Conservation (phyloP, 1,140 invertebrate genomes). For the Drosophila nannoptera region DNA sequence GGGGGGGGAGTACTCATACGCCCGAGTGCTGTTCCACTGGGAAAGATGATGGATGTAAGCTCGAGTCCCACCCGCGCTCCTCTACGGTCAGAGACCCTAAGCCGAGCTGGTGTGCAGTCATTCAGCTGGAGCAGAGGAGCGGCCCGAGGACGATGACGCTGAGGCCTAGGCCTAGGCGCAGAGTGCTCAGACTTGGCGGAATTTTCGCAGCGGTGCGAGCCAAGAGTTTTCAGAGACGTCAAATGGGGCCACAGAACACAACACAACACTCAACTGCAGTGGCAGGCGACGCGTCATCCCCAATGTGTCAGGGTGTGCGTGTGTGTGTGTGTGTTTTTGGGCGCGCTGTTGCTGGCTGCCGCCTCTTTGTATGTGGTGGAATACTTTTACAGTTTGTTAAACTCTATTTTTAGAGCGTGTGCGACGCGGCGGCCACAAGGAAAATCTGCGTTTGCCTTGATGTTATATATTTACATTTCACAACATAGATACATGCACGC, state of each 20-base stretch:
- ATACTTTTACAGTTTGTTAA: constrained; percentile 77
- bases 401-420: constrained; percentile 73
- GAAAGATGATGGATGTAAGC: constrained; percentile 24
- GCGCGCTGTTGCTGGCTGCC: constrained; percentile 34
- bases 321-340: constrained; percentile 35
- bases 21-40: constrained; percentile 41
- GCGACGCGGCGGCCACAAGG: constrained; percentile 55
- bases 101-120: constrained; percentile 41
- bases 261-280: constrained; percentile 19
- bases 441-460: constrained; percentile 48
- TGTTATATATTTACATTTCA: constrained; percentile 16
- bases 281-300: constrained; percentile 45
- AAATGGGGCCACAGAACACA: constrained; percentile 59
- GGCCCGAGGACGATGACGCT: constrained; percentile 70
- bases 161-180: constrained; percentile 44
- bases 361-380: constrained; percentile 69
- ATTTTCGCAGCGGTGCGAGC: constrained; percentile 35
- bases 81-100: constrained; percentile 28
- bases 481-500: constrained; percentile 3
- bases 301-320: constrained; percentile 28
- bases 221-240: constrained; percentile 40
- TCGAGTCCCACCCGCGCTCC: background rate
- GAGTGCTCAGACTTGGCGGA: constrained; percentile 63
- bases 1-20: constrained; percentile 40
- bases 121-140: constrained; percentile 18